These are phyloP conservation scores for Symphodus melops DNA, from an alignment of 2,113 vertebrate species.

Conservation along the genomic window DNA sequence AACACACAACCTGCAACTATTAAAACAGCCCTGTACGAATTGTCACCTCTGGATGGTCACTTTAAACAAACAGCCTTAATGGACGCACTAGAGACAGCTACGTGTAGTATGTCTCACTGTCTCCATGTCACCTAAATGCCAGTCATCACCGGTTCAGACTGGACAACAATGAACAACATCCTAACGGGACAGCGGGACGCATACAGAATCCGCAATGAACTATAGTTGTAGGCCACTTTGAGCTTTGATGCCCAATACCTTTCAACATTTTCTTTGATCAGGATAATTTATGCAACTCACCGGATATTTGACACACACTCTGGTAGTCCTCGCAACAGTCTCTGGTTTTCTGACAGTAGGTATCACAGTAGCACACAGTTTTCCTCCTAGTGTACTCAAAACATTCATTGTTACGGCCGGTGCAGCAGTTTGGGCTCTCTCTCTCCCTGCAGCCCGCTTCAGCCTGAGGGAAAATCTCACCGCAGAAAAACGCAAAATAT, in stretches of 20 bases:
- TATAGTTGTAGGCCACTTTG: background rate
- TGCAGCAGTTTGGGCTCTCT: slow-evolving; percentile 83
- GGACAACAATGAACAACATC: slow-evolving; percentile 32
- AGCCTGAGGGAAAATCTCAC: slow-evolving; percentile 39
- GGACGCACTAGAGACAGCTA: slow-evolving; percentile 49
- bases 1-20: slow-evolving; percentile 15
- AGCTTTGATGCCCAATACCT: background rate
- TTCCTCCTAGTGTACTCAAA: slow-evolving; percentile 68
- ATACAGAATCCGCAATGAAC: background rate
- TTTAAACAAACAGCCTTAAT: slow-evolving; percentile 55
- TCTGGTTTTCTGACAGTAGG: slow-evolving; percentile 86
- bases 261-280: background rate
- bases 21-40: slow-evolving; percentile 8
- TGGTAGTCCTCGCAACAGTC: slow-evolving; percentile 91
- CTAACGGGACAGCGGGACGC: background rate
- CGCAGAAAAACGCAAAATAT: slow-evolving; percentile 68
- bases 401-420: slow-evolving; percentile 87
- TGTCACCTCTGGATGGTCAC: slow-evolving; percentile 4
- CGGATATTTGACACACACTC: slow-evolving; percentile 80
- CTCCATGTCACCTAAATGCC: slow-evolving; percentile 66
- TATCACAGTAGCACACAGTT: slow-evolving; percentile 88
- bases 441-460: slow-evolving; percentile 82
- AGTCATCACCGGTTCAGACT: slow-evolving; percentile 40
- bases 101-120: slow-evolving; percentile 74
- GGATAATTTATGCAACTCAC: slow-evolving; percentile 76